phyloP scores from a whole-genome alignment of 2,888 invertebrate genomes.

The Philonicus albiceps region DNA sequence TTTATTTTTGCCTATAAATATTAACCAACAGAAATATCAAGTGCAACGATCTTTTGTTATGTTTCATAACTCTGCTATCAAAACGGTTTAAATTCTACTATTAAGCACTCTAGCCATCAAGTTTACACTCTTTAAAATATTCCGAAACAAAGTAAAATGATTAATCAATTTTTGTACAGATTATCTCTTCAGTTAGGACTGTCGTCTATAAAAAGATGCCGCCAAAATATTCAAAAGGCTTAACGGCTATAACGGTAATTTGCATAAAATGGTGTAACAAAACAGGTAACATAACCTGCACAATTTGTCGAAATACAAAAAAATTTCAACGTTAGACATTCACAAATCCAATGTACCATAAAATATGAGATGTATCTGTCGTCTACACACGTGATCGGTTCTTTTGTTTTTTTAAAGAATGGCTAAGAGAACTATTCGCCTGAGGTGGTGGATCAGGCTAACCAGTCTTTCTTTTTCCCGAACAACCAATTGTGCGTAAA shows the following conservation, averaged over 20 bases:
- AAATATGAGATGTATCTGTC: neutral
- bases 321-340: neutral
- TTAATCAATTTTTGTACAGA: neutral
- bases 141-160: neutral
- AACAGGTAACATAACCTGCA: neutral
- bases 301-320: neutral
- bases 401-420: neutral
- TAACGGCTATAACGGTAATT: neutral
- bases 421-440: neutral
- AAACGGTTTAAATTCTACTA: too few relatives aligned
- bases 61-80: too few relatives aligned
- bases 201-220: neutral
- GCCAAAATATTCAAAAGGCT: neutral
- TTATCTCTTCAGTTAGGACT: neutral
- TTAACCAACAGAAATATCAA: too few relatives aligned
- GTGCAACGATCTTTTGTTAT: too few relatives aligned
- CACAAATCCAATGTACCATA: neutral
- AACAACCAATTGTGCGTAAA: neutral
- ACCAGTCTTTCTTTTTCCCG: neutral
- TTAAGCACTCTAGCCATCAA: too few relatives aligned
- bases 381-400: neutral
- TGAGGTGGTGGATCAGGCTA: neutral
- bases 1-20: too few relatives aligned
- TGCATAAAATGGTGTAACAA: neutral
- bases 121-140: neutral